Base-by-base conservation (phyloP, 1,140 invertebrate species). In the Brachionus paranguensis region DNA sequence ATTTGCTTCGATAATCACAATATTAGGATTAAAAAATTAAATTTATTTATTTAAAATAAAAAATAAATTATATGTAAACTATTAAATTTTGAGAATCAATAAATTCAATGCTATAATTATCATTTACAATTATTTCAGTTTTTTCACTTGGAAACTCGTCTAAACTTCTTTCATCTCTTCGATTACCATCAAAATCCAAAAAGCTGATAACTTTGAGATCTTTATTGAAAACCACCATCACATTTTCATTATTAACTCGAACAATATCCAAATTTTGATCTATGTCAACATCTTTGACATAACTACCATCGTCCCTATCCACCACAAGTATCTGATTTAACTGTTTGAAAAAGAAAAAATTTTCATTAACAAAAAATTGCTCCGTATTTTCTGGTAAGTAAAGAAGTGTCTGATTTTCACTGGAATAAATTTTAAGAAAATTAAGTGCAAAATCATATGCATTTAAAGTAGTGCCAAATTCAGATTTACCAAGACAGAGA, bases 1-100 rank as follows among this genome's bases (percentile, higher is more conserved):
- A 24, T 24, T 24, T 24, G 24, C 24, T 24, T 24, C 27, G 27
- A 53, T 53, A 7, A 53, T 12, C 17, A 14, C 17, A 68, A 68
- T 27, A 6, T 20, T 68, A 7, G 12, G 37, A 68, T 27, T 27
- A 68, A 68, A 68, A 27, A 4, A 33, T 11, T 33, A 29, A 68
- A 68, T 14, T n/a, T 33, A 11, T 70, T 33, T 37, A 33, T 70
- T 24, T 27, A 24, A 24, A 65, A 11, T 65, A 37, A 65, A 65
- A 17, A 17, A 65, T 6, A 6, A 65, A 29, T 68, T 41, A 72
- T 47, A 72, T 20, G 33, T 72, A 72, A 72, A 72, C 37, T 43
- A 17, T n/a, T 20, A 72, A 43, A 72, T 72, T 45, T 72, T 72
- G 68, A 17, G 37, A 72, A 43, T 72, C 68, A 72, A 72, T 72